A percentile compares a stretch with the other conserved stretches of the same genome.
Evolutionary conservation across 2,888 invertebrate genomes (phyloP).

Genomic region (Stomorhina lunata): DNA sequence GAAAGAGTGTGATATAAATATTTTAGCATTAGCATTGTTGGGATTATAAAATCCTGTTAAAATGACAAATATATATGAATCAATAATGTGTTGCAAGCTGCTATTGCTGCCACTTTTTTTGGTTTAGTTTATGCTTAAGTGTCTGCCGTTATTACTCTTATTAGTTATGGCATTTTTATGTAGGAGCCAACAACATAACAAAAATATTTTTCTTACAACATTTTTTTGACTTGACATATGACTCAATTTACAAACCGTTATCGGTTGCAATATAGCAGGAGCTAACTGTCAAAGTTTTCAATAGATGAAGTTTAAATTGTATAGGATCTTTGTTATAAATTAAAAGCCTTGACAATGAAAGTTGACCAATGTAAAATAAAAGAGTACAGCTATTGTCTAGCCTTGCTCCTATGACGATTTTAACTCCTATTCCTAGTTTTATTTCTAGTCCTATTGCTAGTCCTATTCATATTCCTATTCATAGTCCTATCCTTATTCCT

Average conservation of each 20-base stretch:
- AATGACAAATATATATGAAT: constrained; percentile 59
- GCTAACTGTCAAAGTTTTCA: background rate
- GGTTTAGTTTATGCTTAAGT: background rate
- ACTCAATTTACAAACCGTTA: constrained; percentile 54
- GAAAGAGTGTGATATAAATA: constrained; percentile 29
- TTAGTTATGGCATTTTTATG: constrained; percentile 36
- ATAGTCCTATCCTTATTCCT: too few relatives aligned
- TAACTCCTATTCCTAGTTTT: too few relatives aligned
- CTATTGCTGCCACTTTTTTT: background rate
- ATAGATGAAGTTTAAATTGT: constrained; percentile 12
- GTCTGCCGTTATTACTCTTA: background rate
- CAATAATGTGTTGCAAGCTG: constrained; percentile 41
- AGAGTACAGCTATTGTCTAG: too few relatives aligned
- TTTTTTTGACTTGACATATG: constrained; percentile 40
- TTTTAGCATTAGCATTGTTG: constrained; percentile 18
- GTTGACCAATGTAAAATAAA: too few relatives aligned
- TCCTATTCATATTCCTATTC: too few relatives aligned
- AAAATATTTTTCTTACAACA: constrained; percentile 36
- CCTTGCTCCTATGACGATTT: too few relatives aligned
- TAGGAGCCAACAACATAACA: constrained; percentile 30
- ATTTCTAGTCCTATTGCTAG: too few relatives aligned
- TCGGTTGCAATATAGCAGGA: constrained; percentile 23
- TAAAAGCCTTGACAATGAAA: too few relatives aligned
- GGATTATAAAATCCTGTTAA: constrained; percentile 58
- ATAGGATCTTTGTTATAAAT: too few relatives aligned